A percentile compares a stretch with the other conserved stretches of the same genome.
Evolutionary conservation across 92 coral and sea anemone species (phyloP).

Genomic region (Montipora capitata): DNA sequence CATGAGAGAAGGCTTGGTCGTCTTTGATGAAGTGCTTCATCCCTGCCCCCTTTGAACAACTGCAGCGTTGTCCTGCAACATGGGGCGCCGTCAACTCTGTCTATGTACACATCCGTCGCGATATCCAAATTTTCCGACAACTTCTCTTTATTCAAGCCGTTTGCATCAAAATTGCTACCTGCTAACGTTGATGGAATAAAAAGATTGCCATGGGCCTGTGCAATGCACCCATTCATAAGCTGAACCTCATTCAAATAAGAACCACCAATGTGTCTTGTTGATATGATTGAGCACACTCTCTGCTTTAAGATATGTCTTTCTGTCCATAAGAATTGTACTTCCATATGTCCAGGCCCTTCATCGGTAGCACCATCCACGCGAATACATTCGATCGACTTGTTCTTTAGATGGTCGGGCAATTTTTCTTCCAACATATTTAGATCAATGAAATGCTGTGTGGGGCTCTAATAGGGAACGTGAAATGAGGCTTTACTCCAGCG

Average conservation of each 20-base stretch:
- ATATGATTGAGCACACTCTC: slow-evolving; percentile 69
- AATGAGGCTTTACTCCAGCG: slow-evolving; percentile 75
- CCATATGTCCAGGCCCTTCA: slow-evolving; percentile 80
- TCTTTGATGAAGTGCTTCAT: slow-evolving; percentile 23
- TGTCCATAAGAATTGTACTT: slow-evolving; percentile 82
- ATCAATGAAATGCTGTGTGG: slow-evolving; percentile 78
- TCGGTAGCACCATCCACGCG: slow-evolving; percentile 80
- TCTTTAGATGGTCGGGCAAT: slow-evolving; percentile 43
- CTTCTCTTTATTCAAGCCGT: slow-evolving; percentile 59
- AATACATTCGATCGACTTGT: slow-evolving; percentile 63
- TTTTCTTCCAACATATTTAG: slow-evolving; percentile 68
- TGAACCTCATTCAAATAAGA: slow-evolving; percentile 78
- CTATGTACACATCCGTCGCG: background rate
- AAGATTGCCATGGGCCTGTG: slow-evolving; percentile 73
- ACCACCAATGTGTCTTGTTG: slow-evolving; percentile 78
- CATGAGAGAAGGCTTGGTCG: slow-evolving; percentile 53
- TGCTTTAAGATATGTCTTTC: slow-evolving; percentile 70
- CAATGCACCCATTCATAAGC: slow-evolving; percentile 81
- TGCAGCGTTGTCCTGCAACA: background rate
- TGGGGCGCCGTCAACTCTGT: too few species aligned
- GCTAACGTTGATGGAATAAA: slow-evolving; percentile 80
- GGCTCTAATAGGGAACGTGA: slow-evolving; percentile 62
- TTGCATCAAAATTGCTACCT: slow-evolving; percentile 74
- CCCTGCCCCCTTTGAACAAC: background rate
- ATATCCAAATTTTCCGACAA: slow-evolving; percentile 18